Conservation (phyloP, 2,113 vertebrate genomes). For the Murina feae region DNA sequence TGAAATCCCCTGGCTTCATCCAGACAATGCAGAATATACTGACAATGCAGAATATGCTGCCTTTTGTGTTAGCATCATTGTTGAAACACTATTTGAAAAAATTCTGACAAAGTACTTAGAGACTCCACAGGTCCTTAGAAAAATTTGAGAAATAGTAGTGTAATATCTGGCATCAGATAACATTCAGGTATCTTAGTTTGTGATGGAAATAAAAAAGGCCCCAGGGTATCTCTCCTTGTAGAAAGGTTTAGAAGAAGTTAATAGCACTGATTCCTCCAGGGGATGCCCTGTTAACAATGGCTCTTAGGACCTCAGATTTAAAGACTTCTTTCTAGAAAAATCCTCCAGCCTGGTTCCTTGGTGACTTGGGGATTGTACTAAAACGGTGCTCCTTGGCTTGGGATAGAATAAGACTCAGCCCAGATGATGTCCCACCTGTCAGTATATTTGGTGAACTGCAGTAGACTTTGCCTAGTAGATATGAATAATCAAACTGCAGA, state of each 20-base stretch:
- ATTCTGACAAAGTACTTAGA: neutral
- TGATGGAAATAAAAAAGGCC: neutral
- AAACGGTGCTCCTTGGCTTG: neutral
- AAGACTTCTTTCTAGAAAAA: neutral
- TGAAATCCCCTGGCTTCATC: neutral
- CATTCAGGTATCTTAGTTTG: neutral
- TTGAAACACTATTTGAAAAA: neutral
- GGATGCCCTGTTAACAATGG: neutral
- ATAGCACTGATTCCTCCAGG: neutral
- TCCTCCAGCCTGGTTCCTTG: neutral
- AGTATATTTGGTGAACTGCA: neutral
- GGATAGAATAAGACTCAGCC: neutral
- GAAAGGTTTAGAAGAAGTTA: neutral
- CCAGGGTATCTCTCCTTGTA: neutral
- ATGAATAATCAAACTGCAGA: neutral
- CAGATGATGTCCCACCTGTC: neutral
- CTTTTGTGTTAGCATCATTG: neutral
- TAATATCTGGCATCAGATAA: neutral
- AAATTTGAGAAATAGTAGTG: neutral
- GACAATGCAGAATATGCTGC: no score
- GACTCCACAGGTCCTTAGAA: neutral
- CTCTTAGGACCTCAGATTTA: neutral
- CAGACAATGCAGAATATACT: neutral
- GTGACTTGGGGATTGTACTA: neutral
- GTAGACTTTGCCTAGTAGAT: neutral